Percentiles rank a stretch among this genome's conserved stretches.
Conservation (phyloP, 2,888 invertebrate genomes). For the Pachydiplax longipennis region DNA sequence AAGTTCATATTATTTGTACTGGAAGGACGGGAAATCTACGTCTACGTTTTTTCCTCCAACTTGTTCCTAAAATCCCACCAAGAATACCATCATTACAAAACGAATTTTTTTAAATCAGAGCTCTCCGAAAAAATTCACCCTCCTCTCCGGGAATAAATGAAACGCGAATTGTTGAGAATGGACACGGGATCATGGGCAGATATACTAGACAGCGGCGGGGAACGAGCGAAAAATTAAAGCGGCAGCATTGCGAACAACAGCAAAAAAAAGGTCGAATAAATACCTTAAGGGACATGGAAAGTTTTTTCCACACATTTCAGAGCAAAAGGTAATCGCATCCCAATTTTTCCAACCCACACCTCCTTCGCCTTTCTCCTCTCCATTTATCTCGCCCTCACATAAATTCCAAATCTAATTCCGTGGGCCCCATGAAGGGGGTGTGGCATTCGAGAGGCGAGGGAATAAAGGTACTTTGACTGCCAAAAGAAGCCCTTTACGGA, state of each 20-base stretch:
- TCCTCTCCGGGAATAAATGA: too few species aligned
- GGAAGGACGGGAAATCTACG: too few species aligned
- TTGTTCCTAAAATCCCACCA: too few species aligned
- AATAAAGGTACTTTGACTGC: too few species aligned
- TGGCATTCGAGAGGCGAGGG: background rate
- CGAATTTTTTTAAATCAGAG: too few species aligned
- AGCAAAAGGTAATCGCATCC: background rate
- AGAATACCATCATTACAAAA: too few species aligned
- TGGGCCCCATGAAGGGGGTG: background rate
- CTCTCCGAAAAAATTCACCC: too few species aligned
- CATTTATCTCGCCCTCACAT: background rate
- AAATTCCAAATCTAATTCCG: conserved; percentile 16
- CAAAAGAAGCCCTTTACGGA: too few species aligned
- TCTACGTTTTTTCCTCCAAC: too few species aligned
- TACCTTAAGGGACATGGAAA: background rate
- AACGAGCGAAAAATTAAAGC: background rate
- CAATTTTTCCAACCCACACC: background rate
- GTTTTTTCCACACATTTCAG: background rate
- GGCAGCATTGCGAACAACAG: background rate
- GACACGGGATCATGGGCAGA: too few species aligned
- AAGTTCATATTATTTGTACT: too few species aligned
- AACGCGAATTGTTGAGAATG: too few species aligned
- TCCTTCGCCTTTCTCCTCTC: background rate
- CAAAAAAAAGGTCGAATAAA: background rate
- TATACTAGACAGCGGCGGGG: background rate